Conservation (phyloP, 2,888 invertebrate genomes). For the Caenorhabditis sp. region DNA sequence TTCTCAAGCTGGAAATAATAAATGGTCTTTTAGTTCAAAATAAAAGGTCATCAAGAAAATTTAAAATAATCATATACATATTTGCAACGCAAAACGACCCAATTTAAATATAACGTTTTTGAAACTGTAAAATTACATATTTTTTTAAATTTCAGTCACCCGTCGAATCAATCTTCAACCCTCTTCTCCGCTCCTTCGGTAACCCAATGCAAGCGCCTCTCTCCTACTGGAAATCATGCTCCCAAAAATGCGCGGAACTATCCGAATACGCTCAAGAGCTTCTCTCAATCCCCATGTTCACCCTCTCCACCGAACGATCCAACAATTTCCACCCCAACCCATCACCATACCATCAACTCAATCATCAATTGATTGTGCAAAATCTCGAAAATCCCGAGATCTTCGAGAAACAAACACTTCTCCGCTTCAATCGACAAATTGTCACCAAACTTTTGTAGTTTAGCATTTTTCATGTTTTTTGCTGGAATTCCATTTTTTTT, state of each 20-base stretch:
- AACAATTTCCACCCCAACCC: slow-evolving; percentile 21
- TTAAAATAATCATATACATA: too few species aligned
- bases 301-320: slow-evolving; percentile 46
- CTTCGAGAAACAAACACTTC: slow-evolving; percentile 45
- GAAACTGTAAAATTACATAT: not conserved
- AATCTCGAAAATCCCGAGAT: slow-evolving; percentile 36
- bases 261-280: slow-evolving; percentile 61
- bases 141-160: slow-evolving; percentile 25
- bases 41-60: too few species aligned
- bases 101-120: not conserved
- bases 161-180: slow-evolving; percentile 41
- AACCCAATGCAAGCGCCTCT: slow-evolving; percentile 53
- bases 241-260: slow-evolving; percentile 29
- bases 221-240: slow-evolving; percentile 45
- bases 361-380: slow-evolving; percentile 27
- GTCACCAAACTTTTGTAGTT: slow-evolving; percentile 25
- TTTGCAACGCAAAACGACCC: not conserved
- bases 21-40: too few species aligned
- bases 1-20: too few species aligned
- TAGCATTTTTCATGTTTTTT: not conserved
- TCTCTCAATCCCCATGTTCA: slow-evolving; percentile 57
- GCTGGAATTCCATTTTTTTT: not conserved
- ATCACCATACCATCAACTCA: slow-evolving; percentile 20
- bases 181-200: slow-evolving; percentile 37
- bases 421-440: slow-evolving; percentile 46